phyloP scores from a whole-genome alignment of 2,888 invertebrate genomes.

The Orchesellides sinensis region DNA sequence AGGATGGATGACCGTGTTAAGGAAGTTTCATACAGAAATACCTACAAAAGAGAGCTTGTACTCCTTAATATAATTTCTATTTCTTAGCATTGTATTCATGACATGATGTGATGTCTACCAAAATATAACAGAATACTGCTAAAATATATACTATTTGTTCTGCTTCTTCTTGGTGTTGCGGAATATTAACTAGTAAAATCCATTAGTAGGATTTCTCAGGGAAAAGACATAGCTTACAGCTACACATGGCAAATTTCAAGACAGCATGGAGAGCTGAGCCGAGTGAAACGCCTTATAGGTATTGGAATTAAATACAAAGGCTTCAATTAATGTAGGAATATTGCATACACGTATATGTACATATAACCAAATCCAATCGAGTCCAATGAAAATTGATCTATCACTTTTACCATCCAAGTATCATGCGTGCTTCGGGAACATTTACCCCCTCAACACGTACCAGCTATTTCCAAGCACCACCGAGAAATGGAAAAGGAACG shows the following conservation, averaged over 20 bases:
- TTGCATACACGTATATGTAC: too few relatives aligned
- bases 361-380: constrained; percentile 31
- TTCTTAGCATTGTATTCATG: constrained; percentile 1
- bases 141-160: background rate
- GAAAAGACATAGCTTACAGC: too few relatives aligned
- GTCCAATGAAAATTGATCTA: constrained; percentile 40
- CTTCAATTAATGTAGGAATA: constrained; percentile 44
- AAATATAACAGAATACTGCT: background rate
- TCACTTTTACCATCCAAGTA: constrained; percentile 30
- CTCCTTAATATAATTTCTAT: background rate
- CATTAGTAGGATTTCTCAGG: too few relatives aligned
- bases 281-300: too few relatives aligned
- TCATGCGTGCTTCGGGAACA: constrained; percentile 56
- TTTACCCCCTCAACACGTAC: constrained; percentile 50
- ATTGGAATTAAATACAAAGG: constrained; percentile 18
- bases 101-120: background rate
- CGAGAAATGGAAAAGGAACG: too few relatives aligned
- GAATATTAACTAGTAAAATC: too few relatives aligned
- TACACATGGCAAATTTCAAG: too few relatives aligned
- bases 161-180: too few relatives aligned
- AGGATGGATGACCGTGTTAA: constrained; percentile 31
- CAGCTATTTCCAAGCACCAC: constrained; percentile 59
- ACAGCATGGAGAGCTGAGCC: too few relatives aligned
- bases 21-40: too few relatives aligned
- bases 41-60: background rate